Evolutionary conservation across 2,888 invertebrate species (phyloP), one percentile per base, ranked within the genome.

Genomic region (Caenorhabditis angaria): DNA sequence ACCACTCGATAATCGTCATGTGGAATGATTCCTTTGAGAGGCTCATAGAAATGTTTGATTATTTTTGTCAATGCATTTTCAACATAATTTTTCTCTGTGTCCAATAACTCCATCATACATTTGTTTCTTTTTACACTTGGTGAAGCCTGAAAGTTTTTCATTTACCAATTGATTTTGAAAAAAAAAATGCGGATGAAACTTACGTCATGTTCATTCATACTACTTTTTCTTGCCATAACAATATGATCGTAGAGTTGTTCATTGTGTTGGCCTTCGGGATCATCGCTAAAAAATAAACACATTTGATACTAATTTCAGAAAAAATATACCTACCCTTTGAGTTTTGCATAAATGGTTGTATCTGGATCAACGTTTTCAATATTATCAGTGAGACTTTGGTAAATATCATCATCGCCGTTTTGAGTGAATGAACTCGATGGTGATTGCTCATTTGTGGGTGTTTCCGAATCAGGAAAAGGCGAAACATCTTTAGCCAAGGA

Each of bases 1-100:
- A 97, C 93, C 62, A 91, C 90, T 75, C 92, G 91, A 82, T 92
- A 90, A 82, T 95, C 93, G 67, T 93, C 93, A 20, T 91, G 91
- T 77, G 91, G 91, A 83, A 97, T 89, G 77, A 92, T 90, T 58
- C 91, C 91, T 68, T 87, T 87, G 77, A 97, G 89, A 3, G 89
- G 89, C 59, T 87, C 81, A 73, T 89, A 88, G 71, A 90, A 90
- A 71, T 70, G 73, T 25, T 82, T 78, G 53, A 84, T 77, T 14
- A 87, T 80, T 73, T 82, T 83, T 86, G 91, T 92, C 61, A 99
- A 90, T 14, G 96, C 97, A 86, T 82, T 80, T 25, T 95, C 94
- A 58, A 96, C 92, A 88, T 97, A 99, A 89, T 97, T 97, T 85
- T 92, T 92, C 89, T 99, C 99, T 0, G 99, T 99, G 88, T 97